phyloP scores from a whole-genome alignment of 2,797 vertebrate species.

The Cichlasoma orientale region DNA sequence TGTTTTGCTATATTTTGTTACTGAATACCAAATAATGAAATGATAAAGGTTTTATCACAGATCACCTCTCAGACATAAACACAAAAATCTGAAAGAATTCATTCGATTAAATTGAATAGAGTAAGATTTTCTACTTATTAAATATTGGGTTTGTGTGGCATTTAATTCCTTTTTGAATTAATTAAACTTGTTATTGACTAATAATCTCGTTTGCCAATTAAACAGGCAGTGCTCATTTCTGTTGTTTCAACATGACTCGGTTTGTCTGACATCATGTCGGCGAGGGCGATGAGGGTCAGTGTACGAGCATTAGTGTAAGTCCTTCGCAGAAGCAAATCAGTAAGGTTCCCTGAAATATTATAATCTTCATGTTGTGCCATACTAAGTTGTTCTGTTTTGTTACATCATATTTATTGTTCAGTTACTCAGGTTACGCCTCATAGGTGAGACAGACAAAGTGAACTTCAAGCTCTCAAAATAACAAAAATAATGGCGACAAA shows the following conservation, averaged over 20 bases:
- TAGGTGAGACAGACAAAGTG: no score
- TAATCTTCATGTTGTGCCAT: neutral
- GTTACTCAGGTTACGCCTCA: neutral
- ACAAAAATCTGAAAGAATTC: neutral
- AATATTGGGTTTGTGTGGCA: neutral
- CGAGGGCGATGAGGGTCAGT: neutral
- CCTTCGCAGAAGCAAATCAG: neutral
- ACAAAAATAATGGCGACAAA: neutral
- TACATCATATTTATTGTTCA: neutral
- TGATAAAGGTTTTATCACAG: neutral
- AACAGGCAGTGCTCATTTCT: neutral
- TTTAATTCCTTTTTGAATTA: neutral
- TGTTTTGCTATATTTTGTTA: neutral
- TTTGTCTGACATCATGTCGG: neutral
- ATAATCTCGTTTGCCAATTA: neutral
- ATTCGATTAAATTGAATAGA: neutral
- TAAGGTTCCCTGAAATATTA: neutral
- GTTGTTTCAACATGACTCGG: neutral
- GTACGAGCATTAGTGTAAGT: accelerated
- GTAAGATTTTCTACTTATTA: neutral
- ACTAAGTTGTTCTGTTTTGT: no score
- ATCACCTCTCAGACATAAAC: neutral
- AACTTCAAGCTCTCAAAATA: no score
- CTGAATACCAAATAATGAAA: accelerated
- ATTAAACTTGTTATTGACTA: neutral